Conservation (phyloP, 2,797 vertebrate species). For the Nyctibius grandis region DNA sequence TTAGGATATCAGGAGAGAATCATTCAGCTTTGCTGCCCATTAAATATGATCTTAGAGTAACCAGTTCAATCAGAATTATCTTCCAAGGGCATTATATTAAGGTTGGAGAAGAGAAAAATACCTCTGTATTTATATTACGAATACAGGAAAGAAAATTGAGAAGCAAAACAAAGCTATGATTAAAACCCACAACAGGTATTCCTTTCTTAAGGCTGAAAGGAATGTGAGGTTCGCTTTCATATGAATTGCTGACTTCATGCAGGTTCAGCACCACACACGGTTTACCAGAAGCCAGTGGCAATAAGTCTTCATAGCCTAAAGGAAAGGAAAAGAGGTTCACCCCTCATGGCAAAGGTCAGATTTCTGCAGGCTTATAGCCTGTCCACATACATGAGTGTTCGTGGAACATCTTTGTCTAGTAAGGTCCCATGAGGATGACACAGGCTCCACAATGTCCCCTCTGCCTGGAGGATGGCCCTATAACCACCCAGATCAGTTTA, state of each 20-base stretch:
- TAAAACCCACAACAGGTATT: constrained; percentile 33
- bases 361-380: constrained; percentile 73
- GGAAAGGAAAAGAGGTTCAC: constrained; percentile 72
- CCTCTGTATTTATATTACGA: neutral
- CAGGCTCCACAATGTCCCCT: constrained; percentile 74
- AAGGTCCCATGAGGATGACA: constrained; percentile 70
- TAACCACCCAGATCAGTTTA: constrained; percentile 65
- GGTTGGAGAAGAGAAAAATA: neutral
- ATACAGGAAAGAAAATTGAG: neutral
- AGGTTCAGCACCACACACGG: constrained; percentile 39
- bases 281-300: constrained; percentile 33
- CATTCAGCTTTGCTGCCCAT: neutral
- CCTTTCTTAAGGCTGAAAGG: constrained; percentile 3
- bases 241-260: constrained; percentile 35
- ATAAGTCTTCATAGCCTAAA: constrained; percentile 41
- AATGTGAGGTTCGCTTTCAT: constrained; percentile 26
- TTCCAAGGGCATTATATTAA: neutral
- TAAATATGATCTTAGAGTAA: neutral
- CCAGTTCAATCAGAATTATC: neutral
- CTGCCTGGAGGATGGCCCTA: constrained; percentile 72
- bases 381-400: constrained; percentile 55
- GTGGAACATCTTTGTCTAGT: constrained; percentile 63
- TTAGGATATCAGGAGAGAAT: neutral
- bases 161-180: neutral
- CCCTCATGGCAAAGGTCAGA: constrained; percentile 79